Evolutionary conservation across 2,888 invertebrate species (phyloP).

Genomic region (Xiphydria camelus): DNA sequence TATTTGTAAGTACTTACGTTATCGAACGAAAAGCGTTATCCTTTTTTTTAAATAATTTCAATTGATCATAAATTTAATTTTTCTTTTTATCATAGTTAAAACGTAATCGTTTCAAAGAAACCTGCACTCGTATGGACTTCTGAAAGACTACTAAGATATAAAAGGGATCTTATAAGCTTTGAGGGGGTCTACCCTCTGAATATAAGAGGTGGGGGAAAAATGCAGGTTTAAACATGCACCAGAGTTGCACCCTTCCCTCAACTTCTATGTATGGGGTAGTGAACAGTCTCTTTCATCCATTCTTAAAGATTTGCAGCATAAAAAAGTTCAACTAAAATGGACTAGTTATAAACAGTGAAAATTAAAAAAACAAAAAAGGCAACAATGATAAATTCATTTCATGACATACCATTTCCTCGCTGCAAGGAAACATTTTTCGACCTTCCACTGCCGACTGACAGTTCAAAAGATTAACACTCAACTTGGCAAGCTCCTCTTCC

Average conservation of each 20-base stretch:
- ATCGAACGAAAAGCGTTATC: conserved; percentile 7
- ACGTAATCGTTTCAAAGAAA: conserved; percentile 3
- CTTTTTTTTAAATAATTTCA: neutral
- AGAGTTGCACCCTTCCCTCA: conserved; percentile 25
- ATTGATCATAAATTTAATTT: neutral
- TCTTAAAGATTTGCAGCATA: no score
- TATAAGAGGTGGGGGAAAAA: conserved; percentile 27
- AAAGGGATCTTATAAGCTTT: conserved; percentile 10
- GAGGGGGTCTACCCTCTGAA: conserved; percentile 17
- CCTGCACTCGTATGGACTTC: neutral
- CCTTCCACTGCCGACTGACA: conserved; percentile 69
- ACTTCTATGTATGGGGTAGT: no score
- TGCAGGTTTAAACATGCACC: conserved; percentile 45
- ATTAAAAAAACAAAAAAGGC: no score
- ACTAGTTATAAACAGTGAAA: no score
- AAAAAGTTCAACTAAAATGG: no score
- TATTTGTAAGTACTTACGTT: conserved; percentile 12
- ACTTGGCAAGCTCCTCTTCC: conserved; percentile 69
- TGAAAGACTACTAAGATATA: neutral
- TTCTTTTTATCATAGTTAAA: neutral
- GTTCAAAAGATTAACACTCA: conserved; percentile 69
- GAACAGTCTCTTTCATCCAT: no score
- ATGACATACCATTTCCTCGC: conserved; percentile 65
- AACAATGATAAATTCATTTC: no score
- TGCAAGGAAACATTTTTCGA: conserved; percentile 64